Conservation (phyloP, 2,797 vertebrate genomes). For the Dallia pectoralis region DNA sequence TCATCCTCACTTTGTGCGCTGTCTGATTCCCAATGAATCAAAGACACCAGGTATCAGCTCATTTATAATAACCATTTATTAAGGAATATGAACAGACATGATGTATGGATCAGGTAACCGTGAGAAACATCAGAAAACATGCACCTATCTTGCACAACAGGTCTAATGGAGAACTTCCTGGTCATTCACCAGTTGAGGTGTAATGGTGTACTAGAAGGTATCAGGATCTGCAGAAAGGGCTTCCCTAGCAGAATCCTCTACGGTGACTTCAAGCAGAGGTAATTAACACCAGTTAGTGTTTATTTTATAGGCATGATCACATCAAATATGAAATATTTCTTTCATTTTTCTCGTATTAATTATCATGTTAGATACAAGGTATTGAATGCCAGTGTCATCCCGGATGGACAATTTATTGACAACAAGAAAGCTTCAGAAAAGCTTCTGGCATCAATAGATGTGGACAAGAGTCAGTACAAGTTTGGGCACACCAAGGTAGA, state of each 20-base stretch:
- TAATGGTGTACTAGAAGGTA: constrained; percentile 85
- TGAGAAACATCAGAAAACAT: background rate
- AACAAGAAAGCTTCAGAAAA: constrained; percentile 87
- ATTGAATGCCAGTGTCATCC: constrained; percentile 81
- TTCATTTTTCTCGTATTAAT: background rate
- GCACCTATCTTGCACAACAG: constrained; percentile 44
- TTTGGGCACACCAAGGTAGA: constrained; percentile 85
- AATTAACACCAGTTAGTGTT: background rate
- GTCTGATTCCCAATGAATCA: constrained; percentile 89
- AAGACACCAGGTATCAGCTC: constrained; percentile 84
- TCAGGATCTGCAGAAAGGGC: constrained; percentile 86
- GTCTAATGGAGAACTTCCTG: constrained; percentile 64
- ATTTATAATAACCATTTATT: background rate
- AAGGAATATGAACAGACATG: background rate
- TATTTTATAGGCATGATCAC: background rate
- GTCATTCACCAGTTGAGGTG: constrained; percentile 85
- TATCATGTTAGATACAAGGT: constrained; percentile 75
- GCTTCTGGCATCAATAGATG: constrained; percentile 77
- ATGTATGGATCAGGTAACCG: background rate
- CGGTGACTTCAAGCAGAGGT: constrained; percentile 92
- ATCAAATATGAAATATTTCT: background rate
- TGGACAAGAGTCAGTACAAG: constrained; percentile 82
- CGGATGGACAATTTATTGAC: constrained; percentile 83
- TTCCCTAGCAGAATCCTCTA: constrained; percentile 88
- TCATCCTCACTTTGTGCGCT: constrained; percentile 91